phyloP scores from a whole-genome alignment of 23 tunicate genomes.

The Halocynthia aurantium region DNA sequence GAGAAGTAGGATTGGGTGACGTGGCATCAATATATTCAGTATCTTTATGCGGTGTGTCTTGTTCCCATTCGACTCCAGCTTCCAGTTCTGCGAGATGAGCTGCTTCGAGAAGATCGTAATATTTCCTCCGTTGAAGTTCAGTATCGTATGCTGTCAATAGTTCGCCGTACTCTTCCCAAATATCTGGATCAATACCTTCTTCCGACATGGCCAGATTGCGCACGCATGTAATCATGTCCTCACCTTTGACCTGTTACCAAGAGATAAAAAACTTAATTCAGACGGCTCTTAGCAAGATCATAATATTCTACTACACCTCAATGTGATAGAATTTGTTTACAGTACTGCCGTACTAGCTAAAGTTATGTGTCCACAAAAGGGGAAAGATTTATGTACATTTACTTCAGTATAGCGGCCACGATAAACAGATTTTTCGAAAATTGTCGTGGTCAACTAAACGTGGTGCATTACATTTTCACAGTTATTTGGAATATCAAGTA shows the following conservation, averaged over 20 bases:
- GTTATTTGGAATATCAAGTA: too few species aligned
- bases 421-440: too few species aligned
- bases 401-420: too few species aligned
- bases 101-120: not conserved
- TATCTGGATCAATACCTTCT: conserved; percentile 58
- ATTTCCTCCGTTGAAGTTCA: conserved; percentile 15
- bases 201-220: conserved; percentile 75
- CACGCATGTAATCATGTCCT: conserved; percentile 48
- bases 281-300: too few species aligned
- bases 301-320: too few species aligned
- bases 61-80: not conserved
- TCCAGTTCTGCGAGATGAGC: conserved; percentile 1
- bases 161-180: conserved; percentile 93
- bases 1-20: conserved; percentile 20
- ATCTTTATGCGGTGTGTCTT: not conserved
- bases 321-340: too few species aligned
- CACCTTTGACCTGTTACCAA: conserved; percentile 53
- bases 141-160: conserved; percentile 60
- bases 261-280: too few species aligned
- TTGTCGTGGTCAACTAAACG: too few species aligned
- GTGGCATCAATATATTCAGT: conserved; percentile 23
- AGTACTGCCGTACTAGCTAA: too few species aligned
- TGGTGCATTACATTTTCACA: too few species aligned
- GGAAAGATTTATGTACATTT: too few species aligned
- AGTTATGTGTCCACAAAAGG: too few species aligned